Evolutionary conservation across 2,888 invertebrate species (phyloP), one percentile per base, ranked within the genome.

Genomic region (Serripes groenlandicus): DNA sequence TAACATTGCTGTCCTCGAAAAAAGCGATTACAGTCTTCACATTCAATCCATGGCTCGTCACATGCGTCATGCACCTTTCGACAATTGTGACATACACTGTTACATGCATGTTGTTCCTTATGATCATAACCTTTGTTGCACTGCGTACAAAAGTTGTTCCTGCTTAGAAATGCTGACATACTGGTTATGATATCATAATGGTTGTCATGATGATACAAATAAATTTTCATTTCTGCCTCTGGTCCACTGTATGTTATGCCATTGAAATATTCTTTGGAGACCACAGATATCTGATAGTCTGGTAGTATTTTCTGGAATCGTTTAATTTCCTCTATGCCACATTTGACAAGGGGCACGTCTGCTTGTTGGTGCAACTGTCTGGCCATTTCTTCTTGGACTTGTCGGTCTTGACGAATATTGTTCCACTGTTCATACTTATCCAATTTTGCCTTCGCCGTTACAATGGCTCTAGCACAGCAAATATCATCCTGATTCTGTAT

Each of bases 271-370:
- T 83, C 76, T 23, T 73, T 56, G 30, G 83, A 83, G 1, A 83
- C 32, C 0, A 83, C 75, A 35, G 62, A 32, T 26, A 81, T 73
- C 56, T 85, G 81, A 68, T 73, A 85, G 56, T 71, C 42, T 15
- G 28, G 21, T 34, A 81, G 26, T 5, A 78, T 73, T 15, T 18
- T 58, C 23, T 81, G 78, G 49, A 84, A 81, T 11, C 11, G 1
- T 73, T 85, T 81, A 0, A 85, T 64, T 69, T 85, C 85, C 30
- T 81, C 81, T 2, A 85, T 30, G 0, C 81, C 78, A 62, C 84
- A 87, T 69, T 56, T 69, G 71, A 28, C 56, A 21, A 75, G 28
- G 26, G 78, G 49, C 7, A 84, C 75, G 15, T 42, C 35, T 18
- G 81, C 79, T 60, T 4, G 21, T 35, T 52, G 34, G 52, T 84